phyloP scores from a whole-genome alignment of 2,113 vertebrate genomes.

The Cebidichthys violaceus region DNA sequence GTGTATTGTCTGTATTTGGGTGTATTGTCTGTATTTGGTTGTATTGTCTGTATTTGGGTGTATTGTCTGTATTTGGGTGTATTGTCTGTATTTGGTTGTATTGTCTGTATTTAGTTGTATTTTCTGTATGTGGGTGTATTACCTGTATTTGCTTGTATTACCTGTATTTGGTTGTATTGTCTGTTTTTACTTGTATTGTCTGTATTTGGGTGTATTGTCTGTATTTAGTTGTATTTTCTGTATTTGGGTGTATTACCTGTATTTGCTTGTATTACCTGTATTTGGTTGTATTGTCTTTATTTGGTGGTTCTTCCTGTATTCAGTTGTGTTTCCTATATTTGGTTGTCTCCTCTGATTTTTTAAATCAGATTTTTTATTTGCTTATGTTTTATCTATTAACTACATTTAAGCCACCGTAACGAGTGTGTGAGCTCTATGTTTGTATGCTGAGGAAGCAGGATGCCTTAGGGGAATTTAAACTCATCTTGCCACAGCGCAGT shows the following conservation, averaged over 20 bases:
- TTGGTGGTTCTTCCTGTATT: neutral
- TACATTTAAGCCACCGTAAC: neutral
- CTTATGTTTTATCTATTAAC: neutral
- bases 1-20: neutral
- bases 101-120: neutral
- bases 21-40: neutral
- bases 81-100: neutral
- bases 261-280: neutral
- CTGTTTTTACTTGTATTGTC: neutral
- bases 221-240: neutral
- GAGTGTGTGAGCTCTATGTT: conserved; percentile 1
- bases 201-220: neutral
- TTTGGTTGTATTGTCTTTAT: neutral
- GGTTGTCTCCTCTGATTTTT: neutral
- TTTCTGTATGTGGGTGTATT: neutral
- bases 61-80: neutral
- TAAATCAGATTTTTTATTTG: neutral
- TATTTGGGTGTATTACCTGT: neutral
- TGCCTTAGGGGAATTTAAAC: conserved; percentile 18
- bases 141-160: neutral
- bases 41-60: neutral
- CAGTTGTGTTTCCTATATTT: neutral
- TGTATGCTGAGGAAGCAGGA: conserved; percentile 31
- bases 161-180: neutral
- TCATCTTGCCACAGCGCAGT: conserved; percentile 9